Evolutionary conservation across 2,113 vertebrate genomes (phyloP), one percentile per base, ranked within the genome.

Genomic region (Tetrao urogallus): DNA sequence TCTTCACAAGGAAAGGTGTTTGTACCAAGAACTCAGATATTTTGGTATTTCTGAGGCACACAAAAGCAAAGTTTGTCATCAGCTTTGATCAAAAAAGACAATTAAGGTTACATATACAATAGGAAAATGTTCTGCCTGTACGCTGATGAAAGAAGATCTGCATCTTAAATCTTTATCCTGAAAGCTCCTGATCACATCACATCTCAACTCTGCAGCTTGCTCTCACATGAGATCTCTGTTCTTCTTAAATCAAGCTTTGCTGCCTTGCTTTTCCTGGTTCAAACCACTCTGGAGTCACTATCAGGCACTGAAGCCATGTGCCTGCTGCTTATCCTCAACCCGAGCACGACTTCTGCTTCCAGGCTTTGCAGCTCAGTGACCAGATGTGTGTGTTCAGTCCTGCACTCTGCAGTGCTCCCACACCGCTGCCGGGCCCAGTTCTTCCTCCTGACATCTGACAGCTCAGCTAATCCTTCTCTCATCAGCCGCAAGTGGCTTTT

Each of bases 371-470:
- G 71, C 8, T 1, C 0, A 17, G 16, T 1, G 25, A 24, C 10
- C 1, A 0, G 6, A 7, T 4, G 17, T 19, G 45, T 11, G 5
- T 47, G 34, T 25, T 63, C 2, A 38, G 40, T 72, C 45, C 58
- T 10, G 21, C 19, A 10, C 20, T n/a, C 66, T 61, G 13, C 13
- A 28, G 19, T 16, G 80, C 58, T 76, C 56, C 65, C 50, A 6
- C 3, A 3, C 36, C 2, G 2, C 10, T 43, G 11, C 57, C 56
- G 2, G 10, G 45, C 50, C 64, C 14, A 1, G 1, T 48, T 16
- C 50, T 66, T 24, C 45, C 56, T 45, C 67, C 67, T 13, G 1
- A 21, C 58, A 40, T 34, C 17, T 1, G 1, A 48, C 58, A 85
- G 19, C 14, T 42, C 85, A 60, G 15, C 63, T 56, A n/a, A 42